Conservation (phyloP, 2,888 invertebrate genomes). For the Nasonovia ribisnigri region DNA sequence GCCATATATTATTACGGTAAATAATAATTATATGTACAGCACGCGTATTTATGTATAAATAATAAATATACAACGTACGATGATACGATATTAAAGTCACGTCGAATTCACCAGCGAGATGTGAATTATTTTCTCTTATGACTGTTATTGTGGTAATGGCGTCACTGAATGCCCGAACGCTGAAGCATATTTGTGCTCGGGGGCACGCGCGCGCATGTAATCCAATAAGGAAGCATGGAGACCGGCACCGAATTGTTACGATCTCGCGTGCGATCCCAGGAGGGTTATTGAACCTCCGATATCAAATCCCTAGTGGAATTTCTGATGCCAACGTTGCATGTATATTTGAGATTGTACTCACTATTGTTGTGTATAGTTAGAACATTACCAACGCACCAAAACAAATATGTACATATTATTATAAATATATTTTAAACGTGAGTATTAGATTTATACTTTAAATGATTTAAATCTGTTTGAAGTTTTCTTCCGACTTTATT, state of each 20-base stretch:
- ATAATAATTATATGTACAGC: neutral
- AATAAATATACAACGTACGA: neutral
- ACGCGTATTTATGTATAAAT: neutral
- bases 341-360: neutral
- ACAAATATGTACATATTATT: neutral
- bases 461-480: neutral
- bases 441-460: neutral
- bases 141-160: neutral
- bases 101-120: neutral
- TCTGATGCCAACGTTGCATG: neutral
- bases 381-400: neutral
- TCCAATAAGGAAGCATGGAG: neutral
- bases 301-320: slow-evolving; percentile 4
- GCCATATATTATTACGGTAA: neutral
- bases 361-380: too few relatives aligned
- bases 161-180: neutral
- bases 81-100: neutral
- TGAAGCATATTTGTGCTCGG: slow-evolving; percentile 2
- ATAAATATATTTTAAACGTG: neutral
- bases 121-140: slow-evolving; percentile 7
- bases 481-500: neutral
- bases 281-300: slow-evolving; percentile 32
- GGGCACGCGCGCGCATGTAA: neutral
- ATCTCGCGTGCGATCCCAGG: neutral
- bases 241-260: neutral